Evolutionary conservation across 2,113 vertebrate species (phyloP).

Genomic region (Alectura lathami): DNA sequence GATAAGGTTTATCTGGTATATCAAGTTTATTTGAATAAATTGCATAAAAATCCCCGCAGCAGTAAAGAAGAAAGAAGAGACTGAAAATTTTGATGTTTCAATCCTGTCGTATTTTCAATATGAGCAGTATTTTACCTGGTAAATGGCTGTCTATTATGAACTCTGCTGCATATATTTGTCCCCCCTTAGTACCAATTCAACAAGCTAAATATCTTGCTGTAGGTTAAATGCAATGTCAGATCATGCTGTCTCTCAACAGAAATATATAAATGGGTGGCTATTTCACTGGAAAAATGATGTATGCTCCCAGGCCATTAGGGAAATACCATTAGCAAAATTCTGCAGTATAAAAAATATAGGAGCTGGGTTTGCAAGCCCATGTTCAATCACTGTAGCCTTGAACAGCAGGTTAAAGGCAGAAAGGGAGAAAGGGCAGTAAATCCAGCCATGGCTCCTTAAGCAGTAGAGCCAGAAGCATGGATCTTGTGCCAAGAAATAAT

Average conservation of each 20-base stretch:
- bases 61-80: not conserved
- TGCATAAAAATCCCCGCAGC: not conserved
- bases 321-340: slow-evolving; percentile 52
- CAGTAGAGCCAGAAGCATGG: slow-evolving; percentile 30
- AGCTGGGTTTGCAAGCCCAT: slow-evolving; percentile 50
- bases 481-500: slow-evolving; percentile 50
- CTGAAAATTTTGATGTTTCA: slow-evolving; percentile 1
- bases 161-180: not conserved
- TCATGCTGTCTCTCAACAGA: slow-evolving; percentile 37
- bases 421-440: slow-evolving; percentile 58
- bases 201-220: slow-evolving; percentile 43
- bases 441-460: slow-evolving; percentile 50
- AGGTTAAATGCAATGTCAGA: slow-evolving; percentile 56
- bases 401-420: slow-evolving; percentile 62
- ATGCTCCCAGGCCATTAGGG: slow-evolving; percentile 45
- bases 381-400: slow-evolving; percentile 70
- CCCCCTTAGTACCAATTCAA: not conserved
- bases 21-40: not conserved
- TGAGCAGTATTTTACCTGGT: not conserved
- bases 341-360: slow-evolving; percentile 42
- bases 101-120: not conserved
- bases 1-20: not conserved
- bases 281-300: slow-evolving; percentile 54
- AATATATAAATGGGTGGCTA: slow-evolving; percentile 51
- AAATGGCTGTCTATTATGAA: not conserved